Evolutionary conservation across 2,797 vertebrate species (phyloP).

Genomic region (Dendrocincla fuliginosa): DNA sequence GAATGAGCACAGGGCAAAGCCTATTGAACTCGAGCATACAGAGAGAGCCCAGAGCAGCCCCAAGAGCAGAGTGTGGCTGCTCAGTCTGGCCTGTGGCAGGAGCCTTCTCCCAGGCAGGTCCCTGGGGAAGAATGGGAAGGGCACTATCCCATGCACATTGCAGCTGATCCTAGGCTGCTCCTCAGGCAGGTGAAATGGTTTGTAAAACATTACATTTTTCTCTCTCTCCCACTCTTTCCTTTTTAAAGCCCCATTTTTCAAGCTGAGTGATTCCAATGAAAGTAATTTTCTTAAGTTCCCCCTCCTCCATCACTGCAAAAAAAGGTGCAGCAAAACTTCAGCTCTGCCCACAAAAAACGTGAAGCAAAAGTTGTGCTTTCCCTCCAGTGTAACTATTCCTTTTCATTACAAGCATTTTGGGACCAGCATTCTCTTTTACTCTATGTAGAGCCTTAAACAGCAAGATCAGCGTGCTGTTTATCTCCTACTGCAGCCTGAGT

Average conservation of each 20-base stretch:
- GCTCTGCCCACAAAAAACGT: neutral
- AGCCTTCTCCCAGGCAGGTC: conserved; percentile 17
- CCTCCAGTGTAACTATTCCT: neutral
- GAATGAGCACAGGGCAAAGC: conserved; percentile 75
- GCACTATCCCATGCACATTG: neutral
- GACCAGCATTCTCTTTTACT: neutral
- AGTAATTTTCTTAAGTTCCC: neutral
- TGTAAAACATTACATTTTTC: neutral
- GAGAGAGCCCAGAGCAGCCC: conserved; percentile 45
- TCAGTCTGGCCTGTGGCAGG: conserved; percentile 20
- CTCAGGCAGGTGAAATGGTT: neutral
- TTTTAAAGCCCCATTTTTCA: conserved; percentile 21
- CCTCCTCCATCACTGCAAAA: neutral
- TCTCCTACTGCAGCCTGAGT: neutral
- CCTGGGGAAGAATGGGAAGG: neutral
- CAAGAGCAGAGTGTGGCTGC: neutral
- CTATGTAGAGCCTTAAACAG: neutral
- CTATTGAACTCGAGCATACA: conserved; percentile 54
- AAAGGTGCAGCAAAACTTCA: neutral
- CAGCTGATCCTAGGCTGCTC: neutral
- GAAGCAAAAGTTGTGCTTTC: neutral
- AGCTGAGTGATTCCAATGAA: neutral
- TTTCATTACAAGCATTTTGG: neutral
- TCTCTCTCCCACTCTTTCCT: neutral
- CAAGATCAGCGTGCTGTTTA: neutral